These are phyloP conservation scores for Tinea trinotella DNA, from an alignment of 2,888 invertebrate genomes.

Conservation along the genomic window DNA sequence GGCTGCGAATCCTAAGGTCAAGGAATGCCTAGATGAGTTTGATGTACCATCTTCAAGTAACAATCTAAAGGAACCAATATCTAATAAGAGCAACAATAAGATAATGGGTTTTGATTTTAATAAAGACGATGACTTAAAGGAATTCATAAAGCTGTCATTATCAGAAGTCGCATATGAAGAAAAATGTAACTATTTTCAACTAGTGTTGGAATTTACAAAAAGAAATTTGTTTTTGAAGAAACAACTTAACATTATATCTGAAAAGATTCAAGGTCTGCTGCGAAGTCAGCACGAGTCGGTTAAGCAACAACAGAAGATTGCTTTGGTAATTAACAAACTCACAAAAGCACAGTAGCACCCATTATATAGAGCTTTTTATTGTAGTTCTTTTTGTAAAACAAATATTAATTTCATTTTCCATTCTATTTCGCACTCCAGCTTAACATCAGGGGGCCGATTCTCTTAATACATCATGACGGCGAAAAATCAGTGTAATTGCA, in stretches of 20 bases:
- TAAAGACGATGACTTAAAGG: slow-evolving; percentile 53
- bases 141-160: slow-evolving; percentile 49
- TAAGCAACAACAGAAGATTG: slow-evolving; percentile 62
- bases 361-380: no score
- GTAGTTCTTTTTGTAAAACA: no score
- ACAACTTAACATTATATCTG: slow-evolving; percentile 43
- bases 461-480: no score
- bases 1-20: no score
- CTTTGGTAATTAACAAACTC: slow-evolving; percentile 58
- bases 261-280: slow-evolving; percentile 44
- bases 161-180: slow-evolving; percentile 57
- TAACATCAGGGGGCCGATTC: no score
- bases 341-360: slow-evolving; percentile 30
- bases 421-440: no score
- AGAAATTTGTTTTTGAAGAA: slow-evolving; percentile 61
- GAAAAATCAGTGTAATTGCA: no score
- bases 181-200: slow-evolving; percentile 53
- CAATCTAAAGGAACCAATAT: no score
- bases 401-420: no score
- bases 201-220: slow-evolving; percentile 65
- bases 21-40: no score
- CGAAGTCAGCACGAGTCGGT: slow-evolving; percentile 54
- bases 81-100: no score
- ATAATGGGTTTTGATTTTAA: slow-evolving; percentile 38
- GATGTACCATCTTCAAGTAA: no score